phyloP scores from a whole-genome alignment of 2,888 invertebrate species.

The Andrena flavipes region DNA sequence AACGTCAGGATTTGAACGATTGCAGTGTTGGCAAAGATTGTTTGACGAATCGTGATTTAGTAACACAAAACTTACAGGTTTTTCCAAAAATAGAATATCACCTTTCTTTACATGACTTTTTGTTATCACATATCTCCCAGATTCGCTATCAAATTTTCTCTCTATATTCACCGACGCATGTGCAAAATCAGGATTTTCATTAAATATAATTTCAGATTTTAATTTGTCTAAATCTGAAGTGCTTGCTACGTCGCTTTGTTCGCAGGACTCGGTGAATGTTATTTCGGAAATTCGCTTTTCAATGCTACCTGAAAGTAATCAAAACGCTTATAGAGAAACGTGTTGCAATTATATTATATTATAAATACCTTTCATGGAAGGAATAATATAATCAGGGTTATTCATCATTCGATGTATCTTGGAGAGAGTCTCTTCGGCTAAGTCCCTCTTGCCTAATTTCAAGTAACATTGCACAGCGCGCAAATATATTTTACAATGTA shows the following conservation, averaged over 20 bases:
- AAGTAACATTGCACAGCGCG: conserved; percentile 89
- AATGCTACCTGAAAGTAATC: conserved; percentile 71
- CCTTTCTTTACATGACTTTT: conserved; percentile 87
- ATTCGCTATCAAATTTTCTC: conserved; percentile 86
- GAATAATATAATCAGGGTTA: conserved; percentile 57
- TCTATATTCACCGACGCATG: conserved; percentile 87
- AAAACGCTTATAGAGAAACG: conserved; percentile 5
- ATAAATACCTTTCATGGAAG: conserved; percentile 66
- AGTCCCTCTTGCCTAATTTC: conserved; percentile 85
- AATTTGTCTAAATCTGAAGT: conserved; percentile 44
- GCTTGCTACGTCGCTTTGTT: conserved; percentile 56
- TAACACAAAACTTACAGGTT: conserved; percentile 92
- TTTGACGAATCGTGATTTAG: conserved; percentile 86
- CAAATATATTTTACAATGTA: conserved; percentile 88
- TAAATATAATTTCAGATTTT: conserved; percentile 85
- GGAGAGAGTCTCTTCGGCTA: conserved; percentile 80
- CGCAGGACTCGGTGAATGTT: conserved; percentile 55
- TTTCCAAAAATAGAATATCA: conserved; percentile 92
- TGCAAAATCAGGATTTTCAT: conserved; percentile 86
- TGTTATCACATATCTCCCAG: conserved; percentile 89
- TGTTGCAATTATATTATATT: conserved; percentile 1
- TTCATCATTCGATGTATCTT: conserved; percentile 64
- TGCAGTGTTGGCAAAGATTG: conserved; percentile 91
- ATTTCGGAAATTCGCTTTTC: conserved; percentile 77
- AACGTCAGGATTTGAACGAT: conserved; percentile 85